Evolutionary conservation across 1,140 invertebrate genomes (phyloP).

Genomic region (Sinella curviseta): DNA sequence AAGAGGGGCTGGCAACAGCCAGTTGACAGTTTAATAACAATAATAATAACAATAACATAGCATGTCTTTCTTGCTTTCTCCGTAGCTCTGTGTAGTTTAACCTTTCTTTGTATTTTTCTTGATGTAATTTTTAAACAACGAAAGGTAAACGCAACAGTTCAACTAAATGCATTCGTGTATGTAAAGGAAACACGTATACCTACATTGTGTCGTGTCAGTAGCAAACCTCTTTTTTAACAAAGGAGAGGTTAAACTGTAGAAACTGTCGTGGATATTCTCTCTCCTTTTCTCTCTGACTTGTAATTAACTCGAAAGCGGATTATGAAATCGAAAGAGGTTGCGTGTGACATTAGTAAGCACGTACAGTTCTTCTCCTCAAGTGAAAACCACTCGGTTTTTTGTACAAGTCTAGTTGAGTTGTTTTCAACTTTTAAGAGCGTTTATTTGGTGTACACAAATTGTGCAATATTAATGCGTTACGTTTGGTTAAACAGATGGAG

Average conservation of each 20-base stretch:
- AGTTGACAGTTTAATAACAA: slow-evolving; percentile 23
- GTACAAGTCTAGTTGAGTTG: too few species aligned
- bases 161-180: too few species aligned
- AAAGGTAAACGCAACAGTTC: slow-evolving; percentile 1
- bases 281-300: neutral
- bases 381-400: too few species aligned
- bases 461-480: too few species aligned
- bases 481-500: too few species aligned
- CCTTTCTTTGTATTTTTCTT: too few species aligned
- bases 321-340: neutral
- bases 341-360: slow-evolving; percentile 10
- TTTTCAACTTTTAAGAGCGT: too few species aligned
- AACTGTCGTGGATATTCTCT: neutral
- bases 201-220: too few species aligned
- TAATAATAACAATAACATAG: too few species aligned
- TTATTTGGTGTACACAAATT: too few species aligned
- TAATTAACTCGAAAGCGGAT: slow-evolving; percentile 18
- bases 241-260: neutral
- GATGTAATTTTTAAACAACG: neutral
- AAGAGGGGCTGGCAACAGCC: neutral
- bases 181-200: too few species aligned
- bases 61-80: too few species aligned
- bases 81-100: neutral
- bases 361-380: neutral
- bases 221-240: neutral